Conservation (phyloP, 2,113 vertebrate species). For the Nothocercus julius region DNA sequence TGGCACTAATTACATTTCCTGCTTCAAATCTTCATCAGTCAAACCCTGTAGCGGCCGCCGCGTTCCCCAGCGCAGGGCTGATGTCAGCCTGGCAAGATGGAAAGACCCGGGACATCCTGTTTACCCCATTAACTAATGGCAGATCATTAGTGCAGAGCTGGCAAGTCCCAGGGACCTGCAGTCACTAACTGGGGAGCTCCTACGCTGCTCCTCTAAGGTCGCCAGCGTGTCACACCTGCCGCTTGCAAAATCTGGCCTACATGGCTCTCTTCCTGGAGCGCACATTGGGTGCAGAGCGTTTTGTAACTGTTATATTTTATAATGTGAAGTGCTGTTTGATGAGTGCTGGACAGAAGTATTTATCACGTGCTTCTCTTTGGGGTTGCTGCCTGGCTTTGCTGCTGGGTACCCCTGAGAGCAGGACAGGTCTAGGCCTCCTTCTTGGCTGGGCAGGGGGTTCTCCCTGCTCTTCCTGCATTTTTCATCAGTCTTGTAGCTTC, state of each 20-base stretch:
- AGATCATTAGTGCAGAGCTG: not conserved
- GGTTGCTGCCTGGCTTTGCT: not conserved
- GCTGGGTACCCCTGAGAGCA: not conserved
- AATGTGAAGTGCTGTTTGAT: not conserved
- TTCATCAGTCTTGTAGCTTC: not conserved
- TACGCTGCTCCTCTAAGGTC: not conserved
- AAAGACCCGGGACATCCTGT: constrained; percentile 49
- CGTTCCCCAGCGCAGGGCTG: not conserved
- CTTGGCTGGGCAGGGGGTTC: not conserved
- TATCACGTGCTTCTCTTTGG: not conserved
- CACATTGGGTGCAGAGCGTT: not conserved
- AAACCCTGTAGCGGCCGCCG: not conserved
- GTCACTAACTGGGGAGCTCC: constrained; percentile 11
- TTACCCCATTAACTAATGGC: constrained; percentile 21
- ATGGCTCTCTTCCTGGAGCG: constrained; percentile 41
- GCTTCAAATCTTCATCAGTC: not conserved
- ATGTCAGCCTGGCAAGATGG: constrained; percentile 11
- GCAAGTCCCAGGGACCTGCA: constrained; percentile 26
- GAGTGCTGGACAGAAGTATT: not conserved
- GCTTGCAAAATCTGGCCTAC: not conserved
- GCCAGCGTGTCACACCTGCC: not conserved
- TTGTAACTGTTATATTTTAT: constrained; percentile 23
- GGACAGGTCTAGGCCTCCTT: not conserved
- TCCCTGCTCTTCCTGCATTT: not conserved
- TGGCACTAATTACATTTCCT: constrained; percentile 39